phyloP scores from a whole-genome alignment of 2,113 vertebrate species.

The Gallinago paraguaiae region DNA sequence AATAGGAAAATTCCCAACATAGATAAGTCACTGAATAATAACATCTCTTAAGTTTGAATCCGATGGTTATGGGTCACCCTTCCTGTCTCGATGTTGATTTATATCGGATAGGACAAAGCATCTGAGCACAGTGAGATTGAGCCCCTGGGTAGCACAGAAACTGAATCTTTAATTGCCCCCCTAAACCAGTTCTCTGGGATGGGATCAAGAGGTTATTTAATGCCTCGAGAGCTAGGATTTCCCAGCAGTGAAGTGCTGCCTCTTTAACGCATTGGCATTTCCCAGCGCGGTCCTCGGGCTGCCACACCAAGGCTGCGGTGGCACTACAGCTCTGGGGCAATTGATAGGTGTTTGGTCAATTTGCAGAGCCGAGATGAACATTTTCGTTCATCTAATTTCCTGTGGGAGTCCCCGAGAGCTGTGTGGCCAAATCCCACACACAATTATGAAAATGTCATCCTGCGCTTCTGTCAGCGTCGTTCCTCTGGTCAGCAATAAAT shows the following conservation, averaged over 20 bases:
- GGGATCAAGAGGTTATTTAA: slow-evolving; percentile 25
- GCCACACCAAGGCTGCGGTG: background rate
- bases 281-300: background rate
- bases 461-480: background rate
- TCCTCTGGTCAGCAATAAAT: slow-evolving; percentile 13
- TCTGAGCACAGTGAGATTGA: slow-evolving; percentile 4
- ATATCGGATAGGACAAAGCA: slow-evolving; percentile 45
- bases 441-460: slow-evolving; percentile 27
- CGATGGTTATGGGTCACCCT: slow-evolving; percentile 42
- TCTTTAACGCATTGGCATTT: slow-evolving; percentile 2
- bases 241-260: slow-evolving; percentile 15
- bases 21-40: slow-evolving; percentile 23
- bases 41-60: background rate
- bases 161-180: slow-evolving; percentile 40
- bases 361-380: background rate
- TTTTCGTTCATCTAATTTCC: slow-evolving; percentile 21
- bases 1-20: slow-evolving; percentile 13
- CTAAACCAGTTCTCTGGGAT: background rate
- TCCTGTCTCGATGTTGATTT: slow-evolving; percentile 17
- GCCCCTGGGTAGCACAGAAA: slow-evolving; percentile 2
- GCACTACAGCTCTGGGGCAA: background rate
- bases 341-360: background rate
- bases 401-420: background rate
- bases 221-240: slow-evolving; percentile 36
- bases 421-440: slow-evolving; percentile 36